Evolutionary conservation across 2,113 vertebrate genomes (phyloP).

Genomic region (Zosterops lateralis): DNA sequence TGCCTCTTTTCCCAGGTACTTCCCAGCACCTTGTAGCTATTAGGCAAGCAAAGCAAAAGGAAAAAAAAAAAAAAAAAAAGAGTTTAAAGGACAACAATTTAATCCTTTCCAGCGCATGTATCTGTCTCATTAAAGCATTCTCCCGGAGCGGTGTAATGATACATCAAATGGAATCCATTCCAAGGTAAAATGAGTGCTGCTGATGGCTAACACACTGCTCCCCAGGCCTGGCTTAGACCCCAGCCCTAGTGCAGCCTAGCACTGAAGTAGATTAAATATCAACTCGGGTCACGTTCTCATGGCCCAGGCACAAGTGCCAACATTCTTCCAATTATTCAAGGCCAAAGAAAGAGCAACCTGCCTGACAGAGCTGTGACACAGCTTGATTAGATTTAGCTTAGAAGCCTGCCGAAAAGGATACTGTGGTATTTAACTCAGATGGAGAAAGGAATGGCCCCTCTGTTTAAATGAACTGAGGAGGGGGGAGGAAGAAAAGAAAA

Average conservation of each 20-base stretch:
- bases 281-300: conserved; percentile 70
- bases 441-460: conserved; percentile 55
- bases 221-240: conserved; percentile 56
- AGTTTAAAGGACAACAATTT: conserved; percentile 57
- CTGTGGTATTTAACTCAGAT: conserved; percentile 54
- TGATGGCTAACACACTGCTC: conserved; percentile 56
- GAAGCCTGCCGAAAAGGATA: conserved; percentile 74
- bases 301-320: conserved; percentile 75
- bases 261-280: conserved; percentile 79
- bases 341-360: conserved; percentile 70
- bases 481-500: background rate
- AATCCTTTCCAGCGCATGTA: conserved; percentile 64
- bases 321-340: conserved; percentile 75
- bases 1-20: conserved; percentile 47
- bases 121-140: conserved; percentile 72
- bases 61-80: background rate
- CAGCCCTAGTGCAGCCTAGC: conserved; percentile 66
- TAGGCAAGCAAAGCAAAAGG: background rate
- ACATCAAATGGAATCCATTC: conserved; percentile 54
- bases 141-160: conserved; percentile 62
- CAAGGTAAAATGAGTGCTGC: conserved; percentile 53
- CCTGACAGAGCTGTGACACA: conserved; percentile 73
- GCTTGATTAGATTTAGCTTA: conserved; percentile 78
- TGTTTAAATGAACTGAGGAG: conserved; percentile 7
- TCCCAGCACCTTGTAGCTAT: conserved; percentile 53